These are phyloP conservation scores for Lasiurus cinereus DNA, from an alignment of 2,113 vertebrate species.

Conservation along the genomic window DNA sequence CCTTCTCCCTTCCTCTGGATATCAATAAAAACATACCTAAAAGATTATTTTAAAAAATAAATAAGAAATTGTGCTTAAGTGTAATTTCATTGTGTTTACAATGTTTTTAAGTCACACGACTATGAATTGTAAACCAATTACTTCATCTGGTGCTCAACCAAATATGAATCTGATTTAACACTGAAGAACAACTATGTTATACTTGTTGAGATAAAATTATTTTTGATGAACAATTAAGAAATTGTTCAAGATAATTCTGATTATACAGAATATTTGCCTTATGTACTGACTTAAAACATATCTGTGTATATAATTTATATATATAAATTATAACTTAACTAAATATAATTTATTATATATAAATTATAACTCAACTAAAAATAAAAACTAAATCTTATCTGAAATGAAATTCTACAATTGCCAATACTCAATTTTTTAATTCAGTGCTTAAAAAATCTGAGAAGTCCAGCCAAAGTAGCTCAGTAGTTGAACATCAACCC, in stretches of 20 bases:
- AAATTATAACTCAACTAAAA: conserved; percentile 29
- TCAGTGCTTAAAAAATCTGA: neutral
- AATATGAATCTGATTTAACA: neutral
- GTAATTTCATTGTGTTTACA: neutral
- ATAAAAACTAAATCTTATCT: conserved; percentile 6
- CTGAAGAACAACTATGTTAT: neutral
- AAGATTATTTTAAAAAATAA: neutral
- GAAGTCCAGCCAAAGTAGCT: neutral
- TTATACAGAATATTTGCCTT: neutral
- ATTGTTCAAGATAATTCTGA: neutral
- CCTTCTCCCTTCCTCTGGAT: neutral
- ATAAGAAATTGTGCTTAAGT: neutral
- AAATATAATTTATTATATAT: neutral
- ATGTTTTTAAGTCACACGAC: neutral
- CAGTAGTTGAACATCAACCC: too few species aligned
- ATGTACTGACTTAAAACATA: neutral
- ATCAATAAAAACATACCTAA: too few species aligned
- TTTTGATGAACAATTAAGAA: neutral
- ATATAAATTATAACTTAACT: neutral
- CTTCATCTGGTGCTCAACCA: neutral
- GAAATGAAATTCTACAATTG: neutral
- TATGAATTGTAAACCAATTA: neutral
- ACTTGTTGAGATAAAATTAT: neutral
- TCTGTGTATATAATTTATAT: neutral
- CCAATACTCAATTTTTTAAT: conserved; percentile 9